Conservation (phyloP, 2,797 vertebrate species). For the Gambelia wislizenii region DNA sequence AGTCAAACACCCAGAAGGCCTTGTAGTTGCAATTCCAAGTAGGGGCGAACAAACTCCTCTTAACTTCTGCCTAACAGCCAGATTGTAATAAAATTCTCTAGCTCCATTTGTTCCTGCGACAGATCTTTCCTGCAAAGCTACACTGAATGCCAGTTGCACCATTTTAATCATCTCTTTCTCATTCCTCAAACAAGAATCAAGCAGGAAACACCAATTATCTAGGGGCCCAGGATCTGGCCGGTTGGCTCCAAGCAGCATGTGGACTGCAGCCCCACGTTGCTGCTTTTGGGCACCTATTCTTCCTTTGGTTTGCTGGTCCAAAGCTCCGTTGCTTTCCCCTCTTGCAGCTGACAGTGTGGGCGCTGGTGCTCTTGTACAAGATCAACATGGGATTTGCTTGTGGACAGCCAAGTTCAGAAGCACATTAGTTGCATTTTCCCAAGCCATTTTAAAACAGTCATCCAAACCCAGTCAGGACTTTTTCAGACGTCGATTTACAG, state of each 20-base stretch:
- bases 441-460: background rate
- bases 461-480: background rate
- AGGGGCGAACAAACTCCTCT: background rate
- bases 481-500: too few species aligned
- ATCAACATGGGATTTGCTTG: too few species aligned
- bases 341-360: background rate
- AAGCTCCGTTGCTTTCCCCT: background rate
- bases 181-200: background rate
- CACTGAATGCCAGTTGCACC: background rate
- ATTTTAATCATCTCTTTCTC: background rate
- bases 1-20: background rate
- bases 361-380: background rate
- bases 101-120: background rate
- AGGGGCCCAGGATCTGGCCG: background rate
- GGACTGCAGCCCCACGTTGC: too few species aligned
- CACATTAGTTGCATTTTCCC: background rate
- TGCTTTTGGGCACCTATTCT: too few species aligned
- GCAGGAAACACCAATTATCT: too few species aligned
- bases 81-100: background rate
- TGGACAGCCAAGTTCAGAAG: background rate
- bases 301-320: background rate
- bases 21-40: background rate
- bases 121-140: background rate
- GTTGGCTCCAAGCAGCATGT: background rate
- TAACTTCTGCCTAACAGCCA: background rate